phyloP scores from a whole-genome alignment of 2,113 vertebrate genomes.

The Lynx canadensis region DNA sequence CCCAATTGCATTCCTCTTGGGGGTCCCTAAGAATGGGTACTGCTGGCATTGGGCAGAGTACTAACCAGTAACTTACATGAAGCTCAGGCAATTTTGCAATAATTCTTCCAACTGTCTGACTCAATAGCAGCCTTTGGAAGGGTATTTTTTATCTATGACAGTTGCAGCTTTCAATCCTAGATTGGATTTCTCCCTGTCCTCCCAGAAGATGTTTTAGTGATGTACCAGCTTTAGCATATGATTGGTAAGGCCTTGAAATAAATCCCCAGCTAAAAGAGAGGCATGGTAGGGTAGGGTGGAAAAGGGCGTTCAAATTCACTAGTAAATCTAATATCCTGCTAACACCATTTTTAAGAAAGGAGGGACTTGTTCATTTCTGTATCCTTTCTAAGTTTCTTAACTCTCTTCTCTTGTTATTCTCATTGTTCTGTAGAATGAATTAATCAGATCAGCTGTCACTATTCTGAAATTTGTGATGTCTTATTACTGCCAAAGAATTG shows the following conservation, averaged over 20 bases:
- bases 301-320: constrained; percentile 50
- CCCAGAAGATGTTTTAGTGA: constrained; percentile 80
- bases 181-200: constrained; percentile 75
- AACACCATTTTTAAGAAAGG: constrained; percentile 49
- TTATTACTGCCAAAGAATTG: background rate
- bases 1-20: background rate
- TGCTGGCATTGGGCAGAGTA: constrained; percentile 49
- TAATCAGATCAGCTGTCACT: constrained; percentile 2
- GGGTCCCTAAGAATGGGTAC: constrained; percentile 18
- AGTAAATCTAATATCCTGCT: constrained; percentile 61
- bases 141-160: constrained; percentile 80
- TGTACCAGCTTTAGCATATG: constrained; percentile 69
- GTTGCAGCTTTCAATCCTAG: constrained; percentile 74
- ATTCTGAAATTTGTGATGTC: constrained; percentile 15
- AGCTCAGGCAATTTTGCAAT: constrained; percentile 67
- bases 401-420: background rate
- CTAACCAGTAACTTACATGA: constrained; percentile 77
- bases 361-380: background rate
- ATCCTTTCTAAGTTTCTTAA: constrained; percentile 56
- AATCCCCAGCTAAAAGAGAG: constrained; percentile 56
- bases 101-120: constrained; percentile 78
- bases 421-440: constrained; percentile 2
- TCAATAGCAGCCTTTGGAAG: constrained; percentile 77
- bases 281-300: constrained; percentile 39
- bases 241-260: constrained; percentile 77